phyloP scores from a whole-genome alignment of 2,113 vertebrate genomes.

The Calonectris borealis region DNA sequence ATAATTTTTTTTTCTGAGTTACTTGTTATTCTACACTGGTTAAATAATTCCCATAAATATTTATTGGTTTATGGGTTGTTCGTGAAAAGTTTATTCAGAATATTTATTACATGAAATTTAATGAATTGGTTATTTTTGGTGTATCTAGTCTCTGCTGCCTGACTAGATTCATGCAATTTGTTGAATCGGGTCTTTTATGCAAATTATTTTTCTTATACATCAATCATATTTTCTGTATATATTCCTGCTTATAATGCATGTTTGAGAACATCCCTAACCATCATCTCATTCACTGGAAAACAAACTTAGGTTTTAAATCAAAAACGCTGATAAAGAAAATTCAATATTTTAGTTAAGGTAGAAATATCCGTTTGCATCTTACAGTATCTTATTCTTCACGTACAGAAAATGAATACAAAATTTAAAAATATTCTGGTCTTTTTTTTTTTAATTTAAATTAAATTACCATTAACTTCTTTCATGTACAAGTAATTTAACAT shows the following conservation, averaged over 20 bases:
- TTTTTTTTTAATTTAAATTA: background rate
- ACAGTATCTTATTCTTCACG: background rate
- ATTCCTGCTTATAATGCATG: background rate
- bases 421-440: background rate
- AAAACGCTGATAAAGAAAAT: background rate
- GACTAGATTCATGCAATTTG: background rate
- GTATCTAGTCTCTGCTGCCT: background rate
- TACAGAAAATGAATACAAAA: background rate
- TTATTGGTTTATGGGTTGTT: background rate
- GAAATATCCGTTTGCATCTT: background rate
- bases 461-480: conserved; percentile 30
- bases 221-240: background rate
- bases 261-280: background rate
- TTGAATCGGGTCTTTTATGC: background rate
- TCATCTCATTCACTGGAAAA: background rate
- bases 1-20: background rate
- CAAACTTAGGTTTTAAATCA: background rate
- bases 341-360: background rate
- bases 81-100: background rate
- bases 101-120: conserved; percentile 7
- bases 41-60: conserved; percentile 50
- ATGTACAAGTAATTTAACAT: background rate
- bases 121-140: background rate
- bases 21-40: background rate
- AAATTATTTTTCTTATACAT: background rate